Conservation (phyloP, 2,113 vertebrate species). For the Neolamprologus kungweensis region DNA sequence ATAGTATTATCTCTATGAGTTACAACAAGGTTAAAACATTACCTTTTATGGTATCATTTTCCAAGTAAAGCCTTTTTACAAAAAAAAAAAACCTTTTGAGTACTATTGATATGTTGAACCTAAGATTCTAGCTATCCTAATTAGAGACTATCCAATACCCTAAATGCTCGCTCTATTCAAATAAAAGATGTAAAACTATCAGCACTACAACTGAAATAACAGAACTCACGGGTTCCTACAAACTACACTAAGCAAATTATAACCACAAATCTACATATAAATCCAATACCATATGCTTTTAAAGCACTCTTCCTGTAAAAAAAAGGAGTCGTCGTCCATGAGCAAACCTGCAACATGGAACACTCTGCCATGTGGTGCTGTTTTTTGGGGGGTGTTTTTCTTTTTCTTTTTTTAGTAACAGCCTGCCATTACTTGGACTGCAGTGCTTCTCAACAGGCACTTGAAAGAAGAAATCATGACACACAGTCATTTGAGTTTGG, state of each 20-base stretch:
- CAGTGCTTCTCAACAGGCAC: neutral
- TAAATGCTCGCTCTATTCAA: neutral
- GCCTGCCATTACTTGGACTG: neutral
- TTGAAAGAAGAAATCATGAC: neutral
- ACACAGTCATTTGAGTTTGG: neutral
- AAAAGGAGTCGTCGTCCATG: accelerated
- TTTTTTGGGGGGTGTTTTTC: neutral
- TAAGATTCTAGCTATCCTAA: neutral
- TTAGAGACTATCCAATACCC: neutral
- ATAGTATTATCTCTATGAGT: neutral
- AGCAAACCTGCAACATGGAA: neutral
- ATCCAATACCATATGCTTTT: neutral
- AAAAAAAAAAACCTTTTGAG: accelerated
- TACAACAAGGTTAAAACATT: neutral
- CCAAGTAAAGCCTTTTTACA: neutral
- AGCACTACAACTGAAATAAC: neutral
- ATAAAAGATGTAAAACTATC: neutral
- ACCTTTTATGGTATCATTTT: neutral
- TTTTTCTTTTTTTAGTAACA: neutral
- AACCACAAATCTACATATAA: neutral
- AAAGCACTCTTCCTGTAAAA: neutral
- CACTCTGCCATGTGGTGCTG: neutral
- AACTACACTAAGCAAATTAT: neutral
- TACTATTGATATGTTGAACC: neutral
- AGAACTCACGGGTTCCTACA: neutral